Percentiles rank a stretch among this genome's conserved stretches.
These are phyloP conservation scores for Chunga burmeisteri DNA, from an alignment of 2,113 vertebrate genomes.

Conservation along the genomic window DNA sequence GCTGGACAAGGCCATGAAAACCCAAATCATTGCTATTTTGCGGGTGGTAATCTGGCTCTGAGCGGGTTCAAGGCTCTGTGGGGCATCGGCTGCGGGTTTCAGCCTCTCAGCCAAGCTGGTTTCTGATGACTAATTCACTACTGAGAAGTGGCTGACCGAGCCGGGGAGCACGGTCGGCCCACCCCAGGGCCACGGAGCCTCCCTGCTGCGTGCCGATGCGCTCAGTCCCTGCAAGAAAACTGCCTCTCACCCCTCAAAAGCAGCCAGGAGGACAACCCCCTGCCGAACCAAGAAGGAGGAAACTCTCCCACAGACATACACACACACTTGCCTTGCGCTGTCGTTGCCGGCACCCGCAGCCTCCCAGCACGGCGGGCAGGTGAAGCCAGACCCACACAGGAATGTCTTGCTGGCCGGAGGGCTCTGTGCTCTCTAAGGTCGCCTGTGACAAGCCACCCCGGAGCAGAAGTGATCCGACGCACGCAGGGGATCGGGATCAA, in stretches of 20 bases:
- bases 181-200: background rate
- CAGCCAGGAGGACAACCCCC: too few species aligned
- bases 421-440: background rate
- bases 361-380: fast-evolving
- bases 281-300: fast-evolving
- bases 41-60: fast-evolving
- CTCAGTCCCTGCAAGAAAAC: background rate
- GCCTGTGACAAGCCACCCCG: fast-evolving
- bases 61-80: fast-evolving
- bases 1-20: fast-evolving
- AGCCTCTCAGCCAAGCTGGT: fast-evolving
- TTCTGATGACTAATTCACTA: background rate
- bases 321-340: background rate
- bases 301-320: too few species aligned
- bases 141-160: background rate
- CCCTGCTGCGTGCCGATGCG: fast-evolving
- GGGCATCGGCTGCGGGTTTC: background rate
- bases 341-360: fast-evolving
- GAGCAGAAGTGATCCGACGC: background rate
- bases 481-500: slow-evolving; percentile 27
- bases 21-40: fast-evolving
- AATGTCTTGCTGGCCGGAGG: fast-evolving
- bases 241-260: background rate
- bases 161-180: fast-evolving
- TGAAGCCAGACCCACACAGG: fast-evolving